Conservation (phyloP, 2,113 vertebrate genomes). For the Pterocles gutturalis region DNA sequence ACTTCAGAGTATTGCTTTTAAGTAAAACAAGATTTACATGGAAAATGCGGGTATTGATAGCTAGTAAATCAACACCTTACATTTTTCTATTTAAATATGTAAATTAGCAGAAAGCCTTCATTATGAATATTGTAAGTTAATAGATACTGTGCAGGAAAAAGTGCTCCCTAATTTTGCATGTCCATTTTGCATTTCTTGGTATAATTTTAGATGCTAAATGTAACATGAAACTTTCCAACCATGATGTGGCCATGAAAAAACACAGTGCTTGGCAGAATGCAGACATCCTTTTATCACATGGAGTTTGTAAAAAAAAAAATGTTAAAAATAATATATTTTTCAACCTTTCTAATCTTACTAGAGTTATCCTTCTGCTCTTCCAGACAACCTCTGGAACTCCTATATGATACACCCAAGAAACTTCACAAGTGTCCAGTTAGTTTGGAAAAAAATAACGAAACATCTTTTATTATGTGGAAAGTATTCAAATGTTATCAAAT, state of each 20-base stretch:
- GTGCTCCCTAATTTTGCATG: not conserved
- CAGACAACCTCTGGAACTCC: not conserved
- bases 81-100: not conserved
- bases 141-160: not conserved
- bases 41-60: not conserved
- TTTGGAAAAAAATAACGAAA: not conserved
- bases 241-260: not conserved
- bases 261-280: not conserved
- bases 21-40: not conserved
- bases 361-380: not conserved
- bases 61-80: not conserved
- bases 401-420: not conserved
- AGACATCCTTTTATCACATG: not conserved
- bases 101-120: not conserved
- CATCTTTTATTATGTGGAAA: not conserved
- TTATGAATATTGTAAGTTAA: not conserved
- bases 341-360: not conserved
- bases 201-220: not conserved
- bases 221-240: not conserved
- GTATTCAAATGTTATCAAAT: not conserved
- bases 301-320: not conserved
- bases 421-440: not conserved
- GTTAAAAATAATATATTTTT: not conserved
- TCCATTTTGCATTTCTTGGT: not conserved
- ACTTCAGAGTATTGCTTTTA: not conserved